phyloP scores from a whole-genome alignment of 2,888 invertebrate genomes.

The Thereva unica region DNA sequence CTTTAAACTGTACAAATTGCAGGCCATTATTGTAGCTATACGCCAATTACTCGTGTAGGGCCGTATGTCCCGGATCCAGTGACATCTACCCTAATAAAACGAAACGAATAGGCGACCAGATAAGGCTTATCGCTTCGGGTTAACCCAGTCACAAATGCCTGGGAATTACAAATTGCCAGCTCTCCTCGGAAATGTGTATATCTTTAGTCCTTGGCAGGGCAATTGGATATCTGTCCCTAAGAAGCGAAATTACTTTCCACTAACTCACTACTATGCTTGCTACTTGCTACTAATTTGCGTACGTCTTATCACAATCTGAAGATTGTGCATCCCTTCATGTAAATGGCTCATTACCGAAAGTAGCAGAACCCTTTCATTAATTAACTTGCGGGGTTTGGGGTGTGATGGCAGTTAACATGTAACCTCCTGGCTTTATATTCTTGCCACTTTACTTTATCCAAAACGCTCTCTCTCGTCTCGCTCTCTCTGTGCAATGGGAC shows the following conservation, averaged over 20 bases:
- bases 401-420: conserved; percentile 28
- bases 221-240: neutral
- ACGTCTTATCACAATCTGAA: conserved; percentile 33
- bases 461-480: no score
- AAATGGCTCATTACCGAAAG: conserved; percentile 35
- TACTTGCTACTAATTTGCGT: conserved; percentile 35
- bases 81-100: conserved; percentile 18
- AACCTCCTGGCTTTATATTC: conserved; percentile 28
- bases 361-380: conserved; percentile 34
- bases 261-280: conserved; percentile 9
- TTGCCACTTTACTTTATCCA: no score
- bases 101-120: conserved; percentile 21
- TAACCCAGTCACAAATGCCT: conserved; percentile 21
- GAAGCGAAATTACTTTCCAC: conserved; percentile 11
- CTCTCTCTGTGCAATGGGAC: conserved; percentile 5
- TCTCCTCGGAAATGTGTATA: conserved; percentile 13
- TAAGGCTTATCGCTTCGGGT: conserved; percentile 21
- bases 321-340: conserved; percentile 35
- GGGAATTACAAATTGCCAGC: conserved; percentile 21
- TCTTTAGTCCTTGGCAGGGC: neutral
- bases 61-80: conserved; percentile 12
- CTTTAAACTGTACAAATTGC: conserved; percentile 10
- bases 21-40: conserved; percentile 5
- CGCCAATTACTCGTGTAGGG: conserved; percentile 6
- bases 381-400: conserved; percentile 23